Base-by-base conservation (phyloP, 2,888 invertebrate species). In the Ormia ochracea region DNA sequence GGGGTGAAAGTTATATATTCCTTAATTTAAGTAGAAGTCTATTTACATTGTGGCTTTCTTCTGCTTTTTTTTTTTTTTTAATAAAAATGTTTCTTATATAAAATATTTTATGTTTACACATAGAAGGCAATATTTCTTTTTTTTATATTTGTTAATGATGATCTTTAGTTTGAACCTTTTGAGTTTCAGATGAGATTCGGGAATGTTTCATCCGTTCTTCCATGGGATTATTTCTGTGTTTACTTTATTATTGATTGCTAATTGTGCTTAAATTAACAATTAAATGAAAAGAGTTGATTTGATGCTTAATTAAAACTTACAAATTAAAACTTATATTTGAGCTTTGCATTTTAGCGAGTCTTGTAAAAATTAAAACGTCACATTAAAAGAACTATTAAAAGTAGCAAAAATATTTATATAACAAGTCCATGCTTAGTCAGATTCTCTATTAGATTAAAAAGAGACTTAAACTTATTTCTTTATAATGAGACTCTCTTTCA, bases 51-150 rank as follows among this genome's bases (percentile, higher is more conserved):
- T 56, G 33, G 3, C 45, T 41, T 19, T 26, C 23, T 26, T 70
- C 33, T 48, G 19, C 33, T 50, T 41, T 17, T 50, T 65, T 21
- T 56, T 26, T 41, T 23, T 43, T 28, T 19, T 48, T 28, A 54
- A 65, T 54, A 72, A 58, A 70, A 65, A 70, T 66, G 17, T 48
- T 48, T 65, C 66, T 72, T 77, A 73, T 81, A 78, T 56, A 78
- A 78, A 75, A 78, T 78, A 75, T 78, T 70, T 75, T 78, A 81
- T 81, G 81, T 81, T 81, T 81, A 81, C 75, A 81, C 75, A 81
- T 81, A 81, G 81, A 81, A 81, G 81, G 81, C 81, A 80, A 58
- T 80, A 63, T 72, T 78, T 65, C 38, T 66, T 66, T 72, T 68
- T 66, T 12, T 48, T 74, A 58, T 77, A 52, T 75, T 73, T 43